Base-by-base conservation (phyloP, 1,140 invertebrate species). In the Procambarus virginalis region DNA sequence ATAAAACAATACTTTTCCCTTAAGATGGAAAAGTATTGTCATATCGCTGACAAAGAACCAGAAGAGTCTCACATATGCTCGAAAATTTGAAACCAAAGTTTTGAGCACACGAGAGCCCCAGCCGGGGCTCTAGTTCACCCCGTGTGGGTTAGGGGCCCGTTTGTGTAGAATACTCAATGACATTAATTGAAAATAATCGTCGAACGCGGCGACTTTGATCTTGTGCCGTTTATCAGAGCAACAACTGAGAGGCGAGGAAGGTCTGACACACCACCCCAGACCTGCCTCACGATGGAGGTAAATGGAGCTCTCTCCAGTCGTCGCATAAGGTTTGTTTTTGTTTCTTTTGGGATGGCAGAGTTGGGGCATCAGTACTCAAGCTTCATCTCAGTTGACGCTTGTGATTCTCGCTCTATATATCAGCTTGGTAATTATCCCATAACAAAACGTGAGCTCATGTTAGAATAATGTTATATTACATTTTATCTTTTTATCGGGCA, bases 151-250 rank as follows among this genome's bases (percentile, higher is more conserved):
- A 73, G 68, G 22, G 68, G 8, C 68, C 20, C 34, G n/a, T 8
- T 34, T 34, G 68, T 73, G 68, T 73, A 34, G 22, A 73, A 73
- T 73, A 73, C n/a, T 8, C 22, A 9, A 10, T 3, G 68, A 34
- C n/a, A 34, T 73, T 73, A 73, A 73, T 73, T 73, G 68, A 73
- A 73, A 73, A 73, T 73, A 73, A 34, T 73, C 68, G 6, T 34
- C 22, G 68, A 34, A 73, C 5, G n/a, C 68, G 68, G 68, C 22
- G n/a, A 73, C 68, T 73, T 34, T 73, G 68, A 73, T 73, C 68
- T 73, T 34, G 68, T 22, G 68, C 68, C n/a, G 68, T 73, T 73
- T 34, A 73, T 73, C 68, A 34, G 68, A 73, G 22, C n/a, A 73
- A 73, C 68, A 73, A 34, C 34, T 73, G n/a, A 34, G 68, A 34